These are phyloP conservation scores for Ennomos erosarius DNA, from an alignment of 2,888 invertebrate genomes.

Conservation along the genomic window DNA sequence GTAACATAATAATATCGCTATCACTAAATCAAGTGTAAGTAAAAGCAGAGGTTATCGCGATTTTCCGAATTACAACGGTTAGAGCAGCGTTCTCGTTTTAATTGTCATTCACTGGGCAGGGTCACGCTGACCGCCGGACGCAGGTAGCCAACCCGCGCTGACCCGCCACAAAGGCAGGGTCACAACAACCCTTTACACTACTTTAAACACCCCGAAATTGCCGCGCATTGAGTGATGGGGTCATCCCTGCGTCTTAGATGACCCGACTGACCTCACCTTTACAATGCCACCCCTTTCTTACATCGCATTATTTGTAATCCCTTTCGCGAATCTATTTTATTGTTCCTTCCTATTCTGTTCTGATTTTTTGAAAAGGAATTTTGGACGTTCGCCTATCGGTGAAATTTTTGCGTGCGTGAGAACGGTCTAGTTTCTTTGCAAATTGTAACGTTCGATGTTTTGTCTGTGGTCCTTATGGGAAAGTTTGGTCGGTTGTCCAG, in stretches of 20 bases:
- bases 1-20: constrained; percentile 51
- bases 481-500: constrained; percentile 66
- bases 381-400: constrained; percentile 74
- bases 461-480: constrained; percentile 66
- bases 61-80: constrained; percentile 73
- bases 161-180: constrained; percentile 68
- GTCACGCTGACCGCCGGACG: constrained; percentile 62
- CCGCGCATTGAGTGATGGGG: constrained; percentile 83
- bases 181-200: constrained; percentile 79
- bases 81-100: constrained; percentile 78
- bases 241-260: constrained; percentile 75
- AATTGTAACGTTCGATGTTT: constrained; percentile 73
- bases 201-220: constrained; percentile 80
- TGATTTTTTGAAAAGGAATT: constrained; percentile 43
- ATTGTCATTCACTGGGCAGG: constrained; percentile 73
- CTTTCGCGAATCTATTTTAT: constrained; percentile 86
- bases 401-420: constrained; percentile 83
- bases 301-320: constrained; percentile 85
- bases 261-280: constrained; percentile 77
- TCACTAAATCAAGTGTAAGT: constrained; percentile 54
- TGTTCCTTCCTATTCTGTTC: constrained; percentile 71
- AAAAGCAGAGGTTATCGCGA: constrained; percentile 78
- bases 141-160: constrained; percentile 81
- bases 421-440: constrained; percentile 83
- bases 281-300: constrained; percentile 78